Conservation (phyloP, 2,888 invertebrate genomes). For the Epiperipatus broadwayi region DNA sequence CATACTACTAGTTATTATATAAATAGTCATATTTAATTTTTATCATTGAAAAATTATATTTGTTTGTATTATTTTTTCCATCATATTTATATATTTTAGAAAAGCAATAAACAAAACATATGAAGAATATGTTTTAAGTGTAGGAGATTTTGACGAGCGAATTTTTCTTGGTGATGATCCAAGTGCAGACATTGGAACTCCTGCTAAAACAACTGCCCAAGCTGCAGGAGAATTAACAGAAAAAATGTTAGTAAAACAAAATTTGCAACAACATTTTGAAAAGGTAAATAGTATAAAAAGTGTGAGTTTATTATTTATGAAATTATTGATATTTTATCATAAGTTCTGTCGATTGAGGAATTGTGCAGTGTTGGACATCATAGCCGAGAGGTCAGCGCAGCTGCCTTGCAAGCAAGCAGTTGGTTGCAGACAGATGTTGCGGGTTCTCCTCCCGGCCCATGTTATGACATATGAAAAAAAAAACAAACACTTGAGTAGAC, state of each 20-base stretch:
- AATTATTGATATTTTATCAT: not conserved
- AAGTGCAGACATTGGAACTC: constrained; percentile 38
- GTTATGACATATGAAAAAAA: no score
- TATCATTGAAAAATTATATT: not conserved
- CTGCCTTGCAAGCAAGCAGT: no score
- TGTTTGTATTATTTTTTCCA: not conserved
- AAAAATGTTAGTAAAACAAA: constrained; percentile 23
- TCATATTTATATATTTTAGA: constrained; percentile 23
- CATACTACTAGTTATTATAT: no score
- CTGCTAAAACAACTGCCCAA: constrained; percentile 17
- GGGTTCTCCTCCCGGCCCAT: no score
- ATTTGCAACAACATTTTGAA: constrained; percentile 26
- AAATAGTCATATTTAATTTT: not conserved
- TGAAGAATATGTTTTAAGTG: constrained; percentile 69
- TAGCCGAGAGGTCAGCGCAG: no score
- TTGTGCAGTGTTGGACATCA: no score
- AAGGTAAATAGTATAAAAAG: no score
- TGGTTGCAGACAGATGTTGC: no score
- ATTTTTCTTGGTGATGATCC: constrained; percentile 65
- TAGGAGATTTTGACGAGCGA: constrained; percentile 88
- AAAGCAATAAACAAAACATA: constrained; percentile 68
- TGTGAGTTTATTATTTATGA: not conserved
- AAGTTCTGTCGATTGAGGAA: no score
- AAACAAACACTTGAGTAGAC: no score
- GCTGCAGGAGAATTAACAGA: constrained; percentile 22